Evolutionary conservation across 2,888 invertebrate species (phyloP).

Genomic region (Phyllotreta striolata): DNA sequence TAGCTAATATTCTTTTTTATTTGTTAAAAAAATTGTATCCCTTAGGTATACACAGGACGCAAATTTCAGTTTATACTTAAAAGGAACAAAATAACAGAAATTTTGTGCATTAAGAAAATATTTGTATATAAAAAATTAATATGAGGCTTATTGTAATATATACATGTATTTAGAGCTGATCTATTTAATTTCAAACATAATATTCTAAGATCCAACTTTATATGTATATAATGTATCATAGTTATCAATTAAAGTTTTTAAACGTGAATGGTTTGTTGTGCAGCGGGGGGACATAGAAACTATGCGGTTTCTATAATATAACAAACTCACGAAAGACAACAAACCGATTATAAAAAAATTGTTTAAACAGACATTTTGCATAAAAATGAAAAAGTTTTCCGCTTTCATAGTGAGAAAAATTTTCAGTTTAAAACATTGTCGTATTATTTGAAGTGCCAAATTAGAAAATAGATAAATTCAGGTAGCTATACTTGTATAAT

Average conservation of each 20-base stretch:
- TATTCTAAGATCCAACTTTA: constrained; percentile 7
- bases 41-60: too few relatives aligned
- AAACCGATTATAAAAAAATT: not conserved
- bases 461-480: constrained; percentile 18
- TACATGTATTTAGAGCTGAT: constrained; percentile 24
- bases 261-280: constrained; percentile 10
- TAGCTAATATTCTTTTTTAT: too few relatives aligned
- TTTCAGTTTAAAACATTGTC: constrained; percentile 2
- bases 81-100: not conserved
- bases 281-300: too few relatives aligned
- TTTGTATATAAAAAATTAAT: constrained; percentile 23
- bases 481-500: constrained; percentile 11
- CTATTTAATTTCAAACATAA: constrained; percentile 12
- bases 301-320: too few relatives aligned
- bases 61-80: too few relatives aligned
- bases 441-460: constrained; percentile 29
- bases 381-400: constrained; percentile 16
- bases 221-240: constrained; percentile 31
- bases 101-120: constrained; percentile 12
- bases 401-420: constrained; percentile 5
- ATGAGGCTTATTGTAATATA: constrained; percentile 26
- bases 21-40: too few relatives aligned
- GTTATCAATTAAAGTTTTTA: constrained; percentile 7
- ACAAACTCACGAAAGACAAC: not conserved
- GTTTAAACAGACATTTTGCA: constrained; percentile 6